Evolutionary conservation across 1,140 invertebrate genomes (phyloP).

Genomic region (Drosophila mayri): DNA sequence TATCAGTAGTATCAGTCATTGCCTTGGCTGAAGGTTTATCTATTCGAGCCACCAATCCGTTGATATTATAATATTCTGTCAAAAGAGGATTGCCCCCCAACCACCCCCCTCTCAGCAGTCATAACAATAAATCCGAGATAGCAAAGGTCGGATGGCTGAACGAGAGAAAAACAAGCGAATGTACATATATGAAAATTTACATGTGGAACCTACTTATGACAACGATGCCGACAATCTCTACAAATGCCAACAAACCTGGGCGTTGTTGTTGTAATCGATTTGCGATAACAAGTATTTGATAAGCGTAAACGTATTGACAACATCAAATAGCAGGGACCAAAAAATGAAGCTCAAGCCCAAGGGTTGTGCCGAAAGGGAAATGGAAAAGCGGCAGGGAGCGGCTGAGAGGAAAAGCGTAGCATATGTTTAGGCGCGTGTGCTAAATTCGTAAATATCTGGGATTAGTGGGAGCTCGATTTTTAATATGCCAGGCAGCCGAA

Average conservation of each 20-base stretch:
- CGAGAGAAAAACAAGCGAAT: constrained; percentile 15
- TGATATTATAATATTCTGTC: constrained; percentile 39
- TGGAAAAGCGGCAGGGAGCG: constrained; percentile 7
- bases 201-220: constrained; percentile 38
- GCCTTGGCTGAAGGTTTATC: constrained; percentile 23
- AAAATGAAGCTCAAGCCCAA: constrained; percentile 24
- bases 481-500: constrained; percentile 53
- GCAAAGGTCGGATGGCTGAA: constrained; percentile 22
- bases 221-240: constrained; percentile 53
- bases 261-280: constrained; percentile 73
- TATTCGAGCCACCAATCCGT: background rate
- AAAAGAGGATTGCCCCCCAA: constrained; percentile 24
- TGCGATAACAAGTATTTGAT: constrained; percentile 83
- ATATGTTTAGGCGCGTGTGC: constrained; percentile 68
- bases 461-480: constrained; percentile 49
- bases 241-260: constrained; percentile 55
- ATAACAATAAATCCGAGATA: constrained; percentile 37
- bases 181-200: constrained; percentile 27
- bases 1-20: constrained; percentile 40
- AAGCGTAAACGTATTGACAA: constrained; percentile 79
- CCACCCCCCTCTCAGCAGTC: constrained; percentile 9
- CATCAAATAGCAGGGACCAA: constrained; percentile 58
- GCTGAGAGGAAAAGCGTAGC: constrained; percentile 18
- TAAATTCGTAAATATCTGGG: constrained; percentile 70
- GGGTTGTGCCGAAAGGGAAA: constrained; percentile 10